A percentile compares a stretch with the other conserved stretches of the same genome.
These are phyloP conservation scores for Caiman crocodilus DNA, from an alignment of 2,797 vertebrate genomes.

Conservation along the genomic window DNA sequence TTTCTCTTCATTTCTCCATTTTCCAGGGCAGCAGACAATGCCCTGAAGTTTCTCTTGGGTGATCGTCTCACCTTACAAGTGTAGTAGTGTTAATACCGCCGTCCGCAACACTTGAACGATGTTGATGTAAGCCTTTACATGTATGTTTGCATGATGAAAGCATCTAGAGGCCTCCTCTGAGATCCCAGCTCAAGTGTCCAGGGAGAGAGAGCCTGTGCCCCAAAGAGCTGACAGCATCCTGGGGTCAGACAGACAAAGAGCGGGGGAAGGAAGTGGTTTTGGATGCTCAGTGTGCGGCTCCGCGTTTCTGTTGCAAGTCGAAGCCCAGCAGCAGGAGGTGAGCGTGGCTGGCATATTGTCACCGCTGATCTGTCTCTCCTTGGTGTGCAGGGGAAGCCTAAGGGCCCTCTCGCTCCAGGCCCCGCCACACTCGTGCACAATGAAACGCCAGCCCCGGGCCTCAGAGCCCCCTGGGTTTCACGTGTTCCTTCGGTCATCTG, in stretches of 20 bases:
- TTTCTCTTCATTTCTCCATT: too few species aligned
- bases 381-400: too few species aligned
- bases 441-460: background rate
- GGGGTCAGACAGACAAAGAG: background rate
- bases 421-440: background rate
- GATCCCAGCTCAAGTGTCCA: background rate
- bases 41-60: too few species aligned
- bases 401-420: background rate
- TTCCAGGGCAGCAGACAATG: too few species aligned
- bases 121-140: background rate
- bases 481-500: background rate
- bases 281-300: background rate
- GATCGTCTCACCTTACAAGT: too few species aligned
- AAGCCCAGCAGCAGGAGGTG: background rate
- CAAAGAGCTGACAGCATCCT: background rate
- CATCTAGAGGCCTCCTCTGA: background rate
- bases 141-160: accelerated
- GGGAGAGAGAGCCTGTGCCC: background rate
- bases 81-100: too few species aligned
- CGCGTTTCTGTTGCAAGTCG: background rate
- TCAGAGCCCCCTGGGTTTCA: background rate
- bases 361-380: too few species aligned
- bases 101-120: too few species aligned
- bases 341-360: too few species aligned
- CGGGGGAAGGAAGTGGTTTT: background rate